A percentile compares a stretch with the other conserved stretches of the same genome.
Evolutionary conservation across 1,140 invertebrate species (phyloP).

Genomic region (Phthorimaea operculella): DNA sequence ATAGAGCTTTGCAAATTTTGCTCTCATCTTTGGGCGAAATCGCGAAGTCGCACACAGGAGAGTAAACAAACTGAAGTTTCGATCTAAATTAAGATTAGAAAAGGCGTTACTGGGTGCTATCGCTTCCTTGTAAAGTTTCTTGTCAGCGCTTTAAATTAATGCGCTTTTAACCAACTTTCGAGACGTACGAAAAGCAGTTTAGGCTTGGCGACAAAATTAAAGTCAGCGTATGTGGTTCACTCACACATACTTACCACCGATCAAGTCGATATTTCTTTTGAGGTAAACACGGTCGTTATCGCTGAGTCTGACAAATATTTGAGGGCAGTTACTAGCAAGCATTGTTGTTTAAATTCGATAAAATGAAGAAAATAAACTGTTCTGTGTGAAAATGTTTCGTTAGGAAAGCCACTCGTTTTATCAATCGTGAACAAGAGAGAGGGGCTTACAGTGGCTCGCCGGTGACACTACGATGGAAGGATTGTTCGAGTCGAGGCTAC

Average conservation of each 20-base stretch:
- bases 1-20: slow-evolving; percentile 20
- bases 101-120: slow-evolving; percentile 43
- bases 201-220: neutral
- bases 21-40: slow-evolving; percentile 35
- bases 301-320: too few relatives aligned
- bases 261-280: too few relatives aligned
- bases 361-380: neutral
- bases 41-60: slow-evolving; percentile 36
- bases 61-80: slow-evolving; percentile 51
- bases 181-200: neutral
- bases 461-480: slow-evolving; percentile 26
- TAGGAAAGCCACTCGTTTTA: slow-evolving; percentile 47
- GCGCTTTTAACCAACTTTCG: slow-evolving; percentile 10
- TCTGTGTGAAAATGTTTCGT: slow-evolving; percentile 21
- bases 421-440: slow-evolving; percentile 51
- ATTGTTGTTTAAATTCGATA: too few relatives aligned
- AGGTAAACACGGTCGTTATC: too few relatives aligned
- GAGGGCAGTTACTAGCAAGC: too few relatives aligned
- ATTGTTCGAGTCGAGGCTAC: slow-evolving; percentile 21
- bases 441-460: slow-evolving; percentile 40
- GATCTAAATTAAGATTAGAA: slow-evolving; percentile 52
- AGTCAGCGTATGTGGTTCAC: neutral
- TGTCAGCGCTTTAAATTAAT: slow-evolving; percentile 17
- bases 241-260: too few relatives aligned
- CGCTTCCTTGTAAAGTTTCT: slow-evolving; percentile 40